phyloP scores from a whole-genome alignment of 2,797 vertebrate species.

The Microchirus variegatus region DNA sequence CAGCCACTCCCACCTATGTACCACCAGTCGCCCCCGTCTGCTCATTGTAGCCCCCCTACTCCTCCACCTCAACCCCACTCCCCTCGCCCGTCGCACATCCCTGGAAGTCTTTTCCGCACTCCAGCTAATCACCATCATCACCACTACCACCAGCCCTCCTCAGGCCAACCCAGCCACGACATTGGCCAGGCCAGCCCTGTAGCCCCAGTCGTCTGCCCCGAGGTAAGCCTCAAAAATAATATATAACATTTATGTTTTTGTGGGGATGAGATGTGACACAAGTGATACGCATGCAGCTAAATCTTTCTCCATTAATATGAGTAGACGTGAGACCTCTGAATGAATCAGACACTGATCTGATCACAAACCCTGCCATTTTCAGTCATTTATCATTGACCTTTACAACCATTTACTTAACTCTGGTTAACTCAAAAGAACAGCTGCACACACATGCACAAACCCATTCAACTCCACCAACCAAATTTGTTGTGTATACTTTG shows the following conservation, averaged over 20 bases:
- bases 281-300: too few relatives aligned
- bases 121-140: constrained; percentile 71
- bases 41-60: constrained; percentile 83
- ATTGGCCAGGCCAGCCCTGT: constrained; percentile 78
- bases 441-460: constrained; percentile 31
- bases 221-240: constrained; percentile 79
- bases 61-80: constrained; percentile 78
- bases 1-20: constrained; percentile 81
- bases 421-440: too few relatives aligned
- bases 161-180: constrained; percentile 79
- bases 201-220: constrained; percentile 84
- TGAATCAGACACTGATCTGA: too few relatives aligned
- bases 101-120: constrained; percentile 86
- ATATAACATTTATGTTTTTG: background rate
- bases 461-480: constrained; percentile 4
- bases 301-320: too few relatives aligned
- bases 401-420: too few relatives aligned
- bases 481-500: constrained; percentile 38
- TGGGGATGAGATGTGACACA: too few relatives aligned
- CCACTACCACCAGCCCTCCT: constrained; percentile 77
- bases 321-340: too few relatives aligned
- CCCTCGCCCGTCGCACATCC: constrained; percentile 81
- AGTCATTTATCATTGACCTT: too few relatives aligned
- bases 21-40: constrained; percentile 71
- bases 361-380: too few relatives aligned